Percentiles rank a stretch among this genome's conserved stretches.
Conservation (phyloP, 2,888 invertebrate species). For the Yponomeuta plumbellus region DNA sequence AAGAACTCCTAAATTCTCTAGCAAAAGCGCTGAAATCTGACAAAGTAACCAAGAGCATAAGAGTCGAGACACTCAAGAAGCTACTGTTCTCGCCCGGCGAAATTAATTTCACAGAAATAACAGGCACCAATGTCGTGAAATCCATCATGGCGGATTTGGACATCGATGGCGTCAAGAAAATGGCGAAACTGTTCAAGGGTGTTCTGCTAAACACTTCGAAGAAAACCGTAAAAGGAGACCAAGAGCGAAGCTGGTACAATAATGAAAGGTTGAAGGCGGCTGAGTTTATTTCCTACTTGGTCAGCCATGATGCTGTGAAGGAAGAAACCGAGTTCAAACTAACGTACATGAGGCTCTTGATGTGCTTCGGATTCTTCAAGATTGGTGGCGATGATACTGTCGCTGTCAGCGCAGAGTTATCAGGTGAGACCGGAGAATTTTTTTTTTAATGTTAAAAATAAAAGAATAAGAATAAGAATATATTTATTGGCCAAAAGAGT, state of each 20-base stretch:
- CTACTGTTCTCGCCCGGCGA: conserved; percentile 82
- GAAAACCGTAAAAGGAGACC: conserved; percentile 65
- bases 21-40: conserved; percentile 67
- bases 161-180: conserved; percentile 77
- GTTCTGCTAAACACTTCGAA: conserved; percentile 75
- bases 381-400: conserved; percentile 64
- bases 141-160: conserved; percentile 78
- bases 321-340: conserved; percentile 80
- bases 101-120: conserved; percentile 84
- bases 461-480: too few species aligned
- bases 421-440: conserved; percentile 62
- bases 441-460: too few species aligned
- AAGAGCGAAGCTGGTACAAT: conserved; percentile 80
- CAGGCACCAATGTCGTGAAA: conserved; percentile 79
- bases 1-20: conserved; percentile 69
- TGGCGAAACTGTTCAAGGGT: conserved; percentile 78
- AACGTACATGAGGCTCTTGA: conserved; percentile 79
- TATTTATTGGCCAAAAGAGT: too few species aligned
- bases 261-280: conserved; percentile 82
- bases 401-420: conserved; percentile 76
- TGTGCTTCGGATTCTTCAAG: conserved; percentile 80
- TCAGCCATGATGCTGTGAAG: conserved; percentile 70
- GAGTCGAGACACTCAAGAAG: conserved; percentile 78
- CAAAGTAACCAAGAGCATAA: conserved; percentile 63
- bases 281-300: conserved; percentile 64